Evolutionary conservation across 2,888 invertebrate genomes (phyloP).

Genomic region (Scaptomyza cyrtandrae): DNA sequence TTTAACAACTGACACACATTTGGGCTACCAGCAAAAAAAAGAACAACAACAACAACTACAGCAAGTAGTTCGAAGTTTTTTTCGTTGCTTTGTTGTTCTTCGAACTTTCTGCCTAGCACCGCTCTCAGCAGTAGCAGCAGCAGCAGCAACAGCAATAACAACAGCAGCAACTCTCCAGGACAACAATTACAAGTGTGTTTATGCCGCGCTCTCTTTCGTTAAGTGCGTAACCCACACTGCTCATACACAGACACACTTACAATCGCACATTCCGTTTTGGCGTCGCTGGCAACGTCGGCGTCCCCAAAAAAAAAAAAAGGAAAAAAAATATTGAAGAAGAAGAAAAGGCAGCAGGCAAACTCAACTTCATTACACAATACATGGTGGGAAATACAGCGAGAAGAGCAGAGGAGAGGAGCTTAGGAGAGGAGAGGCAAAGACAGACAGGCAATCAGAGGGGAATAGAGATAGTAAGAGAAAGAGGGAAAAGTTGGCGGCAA

Average conservation of each 20-base stretch:
- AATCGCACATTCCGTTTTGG: constrained; percentile 31
- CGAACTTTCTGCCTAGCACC: constrained; percentile 16
- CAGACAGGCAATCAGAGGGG: too few species aligned
- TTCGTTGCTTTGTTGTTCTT: constrained; percentile 18
- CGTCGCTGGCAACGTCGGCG: constrained; percentile 24
- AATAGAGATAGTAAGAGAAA: not conserved
- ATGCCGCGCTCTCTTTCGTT: constrained; percentile 39
- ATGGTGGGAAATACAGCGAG: constrained; percentile 18
- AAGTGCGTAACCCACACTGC: constrained; percentile 11
- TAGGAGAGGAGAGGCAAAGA: not conserved
- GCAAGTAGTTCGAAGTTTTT: constrained; percentile 33
- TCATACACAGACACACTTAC: constrained; percentile 1
- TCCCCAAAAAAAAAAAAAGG: constrained; percentile 22
- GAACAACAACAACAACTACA: constrained; percentile 6
- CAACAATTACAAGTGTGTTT: constrained; percentile 72
- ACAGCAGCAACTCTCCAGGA: constrained; percentile 23
- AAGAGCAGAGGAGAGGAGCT: constrained; percentile 2
- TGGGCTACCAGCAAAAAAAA: constrained; percentile 9
- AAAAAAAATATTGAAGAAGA: constrained; percentile 19
- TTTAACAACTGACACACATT: constrained; percentile 66
- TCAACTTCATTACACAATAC: constrained; percentile 81
- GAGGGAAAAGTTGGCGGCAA: constrained; percentile 26
- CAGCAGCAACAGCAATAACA: constrained; percentile 2
- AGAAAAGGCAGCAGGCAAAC: constrained; percentile 29
- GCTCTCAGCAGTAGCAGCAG: constrained; percentile 26